Evolutionary conservation across 2,888 invertebrate genomes (phyloP).

Genomic region (Chrysodeixis includens): DNA sequence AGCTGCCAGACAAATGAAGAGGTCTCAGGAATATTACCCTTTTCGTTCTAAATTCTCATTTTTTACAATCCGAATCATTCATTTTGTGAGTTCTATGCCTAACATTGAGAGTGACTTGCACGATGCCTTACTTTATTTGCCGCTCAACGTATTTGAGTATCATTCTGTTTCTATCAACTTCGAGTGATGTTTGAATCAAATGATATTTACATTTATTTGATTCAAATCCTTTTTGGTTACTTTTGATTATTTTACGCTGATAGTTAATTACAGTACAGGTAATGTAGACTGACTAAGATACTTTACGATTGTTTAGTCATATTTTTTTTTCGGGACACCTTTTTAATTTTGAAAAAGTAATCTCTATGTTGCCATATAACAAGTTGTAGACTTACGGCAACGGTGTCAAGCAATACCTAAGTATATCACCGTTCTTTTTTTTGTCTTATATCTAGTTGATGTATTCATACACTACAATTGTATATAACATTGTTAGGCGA

Average conservation of each 20-base stretch:
- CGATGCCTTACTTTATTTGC: conserved; percentile 4
- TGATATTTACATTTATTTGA: background rate
- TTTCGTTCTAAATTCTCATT: background rate
- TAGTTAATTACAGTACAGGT: too few relatives aligned
- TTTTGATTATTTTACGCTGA: background rate
- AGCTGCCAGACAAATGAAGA: background rate
- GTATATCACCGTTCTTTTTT: too few relatives aligned
- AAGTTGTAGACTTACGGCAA: too few relatives aligned
- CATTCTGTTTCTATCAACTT: conserved; percentile 4
- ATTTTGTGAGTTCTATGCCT: background rate
- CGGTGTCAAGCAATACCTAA: too few relatives aligned
- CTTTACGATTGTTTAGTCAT: too few relatives aligned
- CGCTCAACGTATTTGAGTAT: conserved; percentile 4
- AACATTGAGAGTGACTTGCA: conserved; percentile 1
- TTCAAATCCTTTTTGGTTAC: background rate
- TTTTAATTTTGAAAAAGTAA: too few relatives aligned
- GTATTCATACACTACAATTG: background rate
- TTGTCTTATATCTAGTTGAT: background rate
- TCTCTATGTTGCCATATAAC: too few relatives aligned
- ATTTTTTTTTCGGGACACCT: too few relatives aligned
- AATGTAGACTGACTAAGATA: too few relatives aligned
- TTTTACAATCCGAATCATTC: background rate
- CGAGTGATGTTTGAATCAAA: background rate
- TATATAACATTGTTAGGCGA: conserved; percentile 5
- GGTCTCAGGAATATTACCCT: background rate